These are phyloP conservation scores for Leucophenga varia DNA, from an alignment of 1,140 invertebrate species.

Conservation along the genomic window DNA sequence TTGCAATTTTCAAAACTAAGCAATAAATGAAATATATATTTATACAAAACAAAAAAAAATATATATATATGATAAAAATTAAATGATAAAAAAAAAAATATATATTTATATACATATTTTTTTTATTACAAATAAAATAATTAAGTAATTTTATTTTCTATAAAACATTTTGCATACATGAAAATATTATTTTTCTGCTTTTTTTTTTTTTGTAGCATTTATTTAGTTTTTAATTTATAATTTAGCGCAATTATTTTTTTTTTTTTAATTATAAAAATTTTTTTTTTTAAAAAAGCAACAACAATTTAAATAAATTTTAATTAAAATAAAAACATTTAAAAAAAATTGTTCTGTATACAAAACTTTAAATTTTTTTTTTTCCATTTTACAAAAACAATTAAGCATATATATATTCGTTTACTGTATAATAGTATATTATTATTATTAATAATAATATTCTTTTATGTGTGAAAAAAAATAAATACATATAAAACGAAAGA, in stretches of 20 bases:
- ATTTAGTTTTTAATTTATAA: slow-evolving; percentile 35
- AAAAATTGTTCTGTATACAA: slow-evolving; percentile 11
- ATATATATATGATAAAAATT: slow-evolving; percentile 19
- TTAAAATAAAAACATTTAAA: slow-evolving; percentile 13
- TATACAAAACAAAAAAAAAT: slow-evolving; percentile 15
- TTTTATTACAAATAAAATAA: slow-evolving; percentile 26
- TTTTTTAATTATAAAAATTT: slow-evolving; percentile 12
- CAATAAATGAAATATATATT: no score
- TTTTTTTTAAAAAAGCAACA: slow-evolving; percentile 6
- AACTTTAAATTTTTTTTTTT: slow-evolving; percentile 17
- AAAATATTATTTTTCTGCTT: slow-evolving; percentile 3
- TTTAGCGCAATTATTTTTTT: slow-evolving; percentile 49
- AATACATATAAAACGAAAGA: slow-evolving; percentile 39
- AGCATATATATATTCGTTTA: no score
- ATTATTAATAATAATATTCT: no score
- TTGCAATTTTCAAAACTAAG: no score
- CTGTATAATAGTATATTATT: no score
- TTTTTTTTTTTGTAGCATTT: slow-evolving; percentile 40
- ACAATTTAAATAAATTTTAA: slow-evolving; percentile 18
- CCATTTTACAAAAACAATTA: no score
- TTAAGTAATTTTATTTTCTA: slow-evolving; percentile 16
- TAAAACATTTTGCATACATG: slow-evolving; percentile 22
- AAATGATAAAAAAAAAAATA: slow-evolving; percentile 23
- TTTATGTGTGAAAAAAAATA: no score
- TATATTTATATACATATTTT: slow-evolving; percentile 23